A percentile compares a stretch with the other conserved stretches of the same genome.
phyloP scores from a whole-genome alignment of 2,888 invertebrate species.

The Nomada goodeniana region DNA sequence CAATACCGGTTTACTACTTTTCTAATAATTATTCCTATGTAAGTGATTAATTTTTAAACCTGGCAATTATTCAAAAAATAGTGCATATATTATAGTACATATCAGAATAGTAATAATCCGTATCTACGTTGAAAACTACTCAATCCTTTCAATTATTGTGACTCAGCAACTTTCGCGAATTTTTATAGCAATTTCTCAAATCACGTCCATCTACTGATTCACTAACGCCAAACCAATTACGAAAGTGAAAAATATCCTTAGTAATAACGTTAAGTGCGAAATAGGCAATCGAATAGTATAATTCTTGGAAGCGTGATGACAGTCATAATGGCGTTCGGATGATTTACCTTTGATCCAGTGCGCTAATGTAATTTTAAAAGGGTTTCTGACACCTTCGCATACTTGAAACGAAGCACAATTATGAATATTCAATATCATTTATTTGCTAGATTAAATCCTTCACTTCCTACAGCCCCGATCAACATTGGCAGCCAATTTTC shows the following conservation, averaged over 20 bases:
- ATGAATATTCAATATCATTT: too few relatives aligned
- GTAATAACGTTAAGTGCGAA: neutral
- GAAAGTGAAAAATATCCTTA: neutral
- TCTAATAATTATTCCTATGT: too few relatives aligned
- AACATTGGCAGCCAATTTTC: too few relatives aligned
- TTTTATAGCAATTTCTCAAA: neutral
- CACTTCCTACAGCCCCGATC: too few relatives aligned
- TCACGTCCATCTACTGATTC: neutral
- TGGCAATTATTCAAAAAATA: too few relatives aligned
- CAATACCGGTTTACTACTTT: too few relatives aligned
- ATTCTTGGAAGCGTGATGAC: neutral
- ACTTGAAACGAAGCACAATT: neutral
- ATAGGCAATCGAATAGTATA: neutral
- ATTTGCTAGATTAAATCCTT: too few relatives aligned
- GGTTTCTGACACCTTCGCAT: neutral
- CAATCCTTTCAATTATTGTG: neutral
- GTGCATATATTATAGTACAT: too few relatives aligned
- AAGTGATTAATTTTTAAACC: too few relatives aligned
- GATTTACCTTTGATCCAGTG: slow-evolving; percentile 2
- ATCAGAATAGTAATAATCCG: too few relatives aligned
- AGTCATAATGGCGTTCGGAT: neutral
- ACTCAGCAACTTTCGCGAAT: neutral
- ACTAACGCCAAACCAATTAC: neutral
- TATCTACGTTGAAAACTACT: neutral
- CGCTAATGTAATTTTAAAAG: neutral